Conservation (phyloP, 2,888 invertebrate species). For the Conistra vaccinii region DNA sequence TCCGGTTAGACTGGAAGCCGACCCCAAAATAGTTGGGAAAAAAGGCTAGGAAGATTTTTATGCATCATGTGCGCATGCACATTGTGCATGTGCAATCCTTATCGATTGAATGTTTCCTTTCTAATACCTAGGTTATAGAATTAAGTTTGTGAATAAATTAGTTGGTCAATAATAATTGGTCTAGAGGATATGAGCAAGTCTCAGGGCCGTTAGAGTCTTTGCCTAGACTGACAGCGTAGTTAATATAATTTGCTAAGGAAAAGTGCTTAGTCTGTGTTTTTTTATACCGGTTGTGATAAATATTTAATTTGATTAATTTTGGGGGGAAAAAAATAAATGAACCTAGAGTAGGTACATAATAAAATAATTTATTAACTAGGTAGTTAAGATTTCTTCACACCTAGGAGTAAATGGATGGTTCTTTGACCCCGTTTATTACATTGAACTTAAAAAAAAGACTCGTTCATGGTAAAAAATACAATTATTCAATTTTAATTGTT, state of each 20-base stretch:
- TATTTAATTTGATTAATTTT: not conserved
- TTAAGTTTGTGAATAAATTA: conserved; percentile 22
- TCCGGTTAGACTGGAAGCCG: too few relatives aligned
- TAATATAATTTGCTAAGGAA: not conserved
- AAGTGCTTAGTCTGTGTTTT: not conserved
- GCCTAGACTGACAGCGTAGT: not conserved
- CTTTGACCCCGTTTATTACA: conserved; percentile 12
- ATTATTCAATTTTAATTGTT: conserved; percentile 19
- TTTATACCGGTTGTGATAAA: not conserved
- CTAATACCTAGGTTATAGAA: conserved; percentile 20
- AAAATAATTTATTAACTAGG: not conserved
- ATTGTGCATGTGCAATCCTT: conserved; percentile 25
- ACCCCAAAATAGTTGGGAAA: too few relatives aligned
- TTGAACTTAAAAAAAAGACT: not conserved
- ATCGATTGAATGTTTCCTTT: conserved; percentile 23
- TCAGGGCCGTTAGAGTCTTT: conserved; percentile 28
- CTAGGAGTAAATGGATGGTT: not conserved
- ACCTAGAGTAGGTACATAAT: too few relatives aligned
- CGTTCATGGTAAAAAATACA: conserved; percentile 1
- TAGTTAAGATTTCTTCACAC: not conserved
- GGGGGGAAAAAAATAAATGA: not conserved
- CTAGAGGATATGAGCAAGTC: conserved; percentile 24
- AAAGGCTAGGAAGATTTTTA: too few relatives aligned
- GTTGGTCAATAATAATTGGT: conserved; percentile 13
- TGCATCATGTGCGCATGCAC: not conserved